phyloP scores from a whole-genome alignment of 2,888 invertebrate genomes.

The Cerastis leucographa region DNA sequence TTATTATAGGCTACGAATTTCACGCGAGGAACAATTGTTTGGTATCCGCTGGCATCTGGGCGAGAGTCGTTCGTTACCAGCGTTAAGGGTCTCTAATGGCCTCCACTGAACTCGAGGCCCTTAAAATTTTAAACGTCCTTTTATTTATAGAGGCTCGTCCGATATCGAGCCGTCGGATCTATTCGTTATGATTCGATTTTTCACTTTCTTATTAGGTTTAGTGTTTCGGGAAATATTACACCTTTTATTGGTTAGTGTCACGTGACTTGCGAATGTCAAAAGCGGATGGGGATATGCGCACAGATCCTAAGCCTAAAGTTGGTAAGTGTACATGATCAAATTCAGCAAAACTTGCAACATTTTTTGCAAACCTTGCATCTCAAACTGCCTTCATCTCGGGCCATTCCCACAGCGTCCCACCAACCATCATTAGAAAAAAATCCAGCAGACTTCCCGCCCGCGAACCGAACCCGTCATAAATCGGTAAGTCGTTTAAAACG shows the following conservation, averaged over 20 bases:
- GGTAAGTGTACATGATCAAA: slow-evolving; percentile 1
- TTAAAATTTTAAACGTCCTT: slow-evolving; percentile 88
- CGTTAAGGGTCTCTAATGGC: slow-evolving; percentile 89
- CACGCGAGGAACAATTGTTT: slow-evolving; percentile 85
- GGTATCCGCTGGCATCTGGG: slow-evolving; percentile 84
- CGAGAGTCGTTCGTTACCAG: slow-evolving; percentile 80
- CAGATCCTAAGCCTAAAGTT: not conserved
- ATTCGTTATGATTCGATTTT: slow-evolving; percentile 82
- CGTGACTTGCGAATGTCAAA: not conserved
- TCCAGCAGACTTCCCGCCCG: slow-evolving; percentile 29
- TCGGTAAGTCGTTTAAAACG: slow-evolving; percentile 72
- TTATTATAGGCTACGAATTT: slow-evolving; percentile 78
- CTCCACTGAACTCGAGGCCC: slow-evolving; percentile 81
- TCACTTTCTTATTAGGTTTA: slow-evolving; percentile 61
- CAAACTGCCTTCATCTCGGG: slow-evolving; percentile 7
- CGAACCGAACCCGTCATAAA: slow-evolving; percentile 67
- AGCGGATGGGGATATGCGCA: not conserved
- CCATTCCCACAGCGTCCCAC: slow-evolving; percentile 1
- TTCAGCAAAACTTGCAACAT: not conserved
- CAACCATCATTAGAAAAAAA: slow-evolving; percentile 4
- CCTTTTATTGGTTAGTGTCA: slow-evolving; percentile 23
- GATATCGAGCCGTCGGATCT: slow-evolving; percentile 82
- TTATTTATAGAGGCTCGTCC: slow-evolving; percentile 87
- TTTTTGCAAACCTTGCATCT: slow-evolving; percentile 3
- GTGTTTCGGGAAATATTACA: slow-evolving; percentile 42